Base-by-base conservation (phyloP, 2,113 vertebrate genomes). In the Limnothrissa miodon region DNA sequence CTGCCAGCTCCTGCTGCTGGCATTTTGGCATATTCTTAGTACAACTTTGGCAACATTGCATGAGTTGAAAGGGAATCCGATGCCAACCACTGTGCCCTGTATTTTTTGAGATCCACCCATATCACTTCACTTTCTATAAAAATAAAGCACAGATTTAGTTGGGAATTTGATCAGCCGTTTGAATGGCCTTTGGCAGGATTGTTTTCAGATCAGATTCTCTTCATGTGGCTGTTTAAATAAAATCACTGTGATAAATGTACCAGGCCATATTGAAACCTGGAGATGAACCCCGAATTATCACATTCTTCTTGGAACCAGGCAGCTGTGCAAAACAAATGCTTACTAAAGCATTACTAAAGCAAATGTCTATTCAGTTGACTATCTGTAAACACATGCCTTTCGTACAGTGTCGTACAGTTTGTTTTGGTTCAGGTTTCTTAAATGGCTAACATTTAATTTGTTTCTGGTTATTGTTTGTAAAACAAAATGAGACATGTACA, bases 71-170 rank as follows among this genome's bases (percentile, higher is more conserved):
- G 29, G 62, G 62, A 70, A 70, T 36, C 25, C 33, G 62, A 36
- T 36, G 62, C 29, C 29, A 70, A 13, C 62, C 11, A 36, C 62
- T 29, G 15, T 70, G 29, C 25, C 62, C 62, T 36, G 56, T 62
- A 0, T 62, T 62, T 70, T 70, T 70, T 70, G 25, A 36, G 62
- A 70, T 70, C 62, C 62, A 70, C 62, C 62, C 62, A 70, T 70
- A 70, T 70, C 62, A 70, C 29, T 36, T 70, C 10, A 70, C 62
- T 70, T 36, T 70, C 33, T 36, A 70, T 70, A 70, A 70, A 70
- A 70, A 70, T 70, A 70, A 70, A 70, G 25, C 62, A 70, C 62
- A 70, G 62, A 70, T 70, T 70, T 70, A 36, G 62, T 36, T 15
- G 62, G 62, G 62, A 70, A 70, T 70, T 70, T 70, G 62, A 70